Base-by-base conservation (phyloP, 2,888 invertebrate genomes). In the Apamea crenata region DNA sequence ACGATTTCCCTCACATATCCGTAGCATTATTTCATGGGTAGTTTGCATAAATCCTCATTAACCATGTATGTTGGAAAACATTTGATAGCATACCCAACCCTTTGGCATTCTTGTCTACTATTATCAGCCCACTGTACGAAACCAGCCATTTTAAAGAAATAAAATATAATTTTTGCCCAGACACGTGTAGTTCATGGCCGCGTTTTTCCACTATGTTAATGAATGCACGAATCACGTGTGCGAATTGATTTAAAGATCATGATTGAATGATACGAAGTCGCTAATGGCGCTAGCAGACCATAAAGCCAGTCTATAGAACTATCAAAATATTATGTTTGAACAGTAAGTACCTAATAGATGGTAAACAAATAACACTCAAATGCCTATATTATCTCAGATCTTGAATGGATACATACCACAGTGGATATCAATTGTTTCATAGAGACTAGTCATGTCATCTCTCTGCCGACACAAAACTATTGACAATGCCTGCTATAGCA, bases 171-270 rank as follows among this genome's bases (percentile, higher is more conserved):
- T 50, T 40, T 32, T 63, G 68, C 69, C 44, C 47, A 59, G 40
- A 71, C 67, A 77, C 63, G 66, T 79, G 73, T 61, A 84, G 77
- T 84, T 78, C 85, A 84, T 12, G 81, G 74, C 29, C 75, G 56
- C 40, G 36, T 66, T 14, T 70, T 68, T 50, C 10, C 25, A 50
- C 47, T 36, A 61, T 59, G 66, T 6, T 7, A 40, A 40, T 69
- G 50, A 63, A 82, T 82, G 67, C 67, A 70, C n/a, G 40, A 82
- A 69, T 82, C 72, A 82, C 68, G 77, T 82, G 72, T 69, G 77
- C 10, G 32, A 59, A 63, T 65, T 73, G 63, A 78, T 77, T 82
- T 29, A 72, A 77, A 82, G 14, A 69, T 67, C 50, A 25, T 66
- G 21, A 47, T 71, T 36, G 68, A 80, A 73, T 36, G 40, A 18